phyloP scores from a whole-genome alignment of 2,113 vertebrate species.

The Tiliqua scincoides region DNA sequence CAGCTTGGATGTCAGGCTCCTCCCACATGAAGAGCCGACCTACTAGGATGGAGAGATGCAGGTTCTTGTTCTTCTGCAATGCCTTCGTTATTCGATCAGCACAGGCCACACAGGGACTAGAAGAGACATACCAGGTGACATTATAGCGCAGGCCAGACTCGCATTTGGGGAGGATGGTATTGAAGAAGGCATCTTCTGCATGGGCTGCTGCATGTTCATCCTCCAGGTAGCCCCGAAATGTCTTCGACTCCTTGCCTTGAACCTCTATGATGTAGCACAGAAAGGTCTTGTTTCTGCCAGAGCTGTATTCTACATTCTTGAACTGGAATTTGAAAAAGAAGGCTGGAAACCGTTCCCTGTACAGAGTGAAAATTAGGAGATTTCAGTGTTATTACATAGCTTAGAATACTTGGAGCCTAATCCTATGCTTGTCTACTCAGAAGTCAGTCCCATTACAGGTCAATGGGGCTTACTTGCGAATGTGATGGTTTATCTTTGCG shows the following conservation, averaged over 20 bases:
- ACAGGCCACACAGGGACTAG: conserved; percentile 88
- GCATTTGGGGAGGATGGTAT: conserved; percentile 77
- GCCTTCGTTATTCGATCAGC: conserved; percentile 80
- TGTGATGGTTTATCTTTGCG: neutral
- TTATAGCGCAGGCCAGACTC: conserved; percentile 77
- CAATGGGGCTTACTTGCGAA: neutral
- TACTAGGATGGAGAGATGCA: conserved; percentile 84
- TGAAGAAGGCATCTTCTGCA: conserved; percentile 91
- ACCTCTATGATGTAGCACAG: conserved; percentile 89
- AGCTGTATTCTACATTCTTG: conserved; percentile 96
- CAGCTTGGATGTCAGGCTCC: conserved; percentile 85
- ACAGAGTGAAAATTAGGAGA: conserved; percentile 35
- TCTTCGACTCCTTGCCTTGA: conserved; percentile 69
- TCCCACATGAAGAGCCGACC: conserved; percentile 94
- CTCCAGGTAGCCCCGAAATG: conserved; percentile 86
- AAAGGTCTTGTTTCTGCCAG: conserved; percentile 95
- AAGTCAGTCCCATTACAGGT: no score
- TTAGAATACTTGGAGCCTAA: no score
- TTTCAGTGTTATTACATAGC: neutral
- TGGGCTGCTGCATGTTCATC: conserved; percentile 87
- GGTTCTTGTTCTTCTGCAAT: conserved; percentile 76
- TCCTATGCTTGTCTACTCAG: no score
- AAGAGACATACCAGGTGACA: conserved; percentile 93
- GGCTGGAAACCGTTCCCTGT: conserved; percentile 88
- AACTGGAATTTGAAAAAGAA: conserved; percentile 94